Conservation (phyloP, 2,797 vertebrate species). For the Somateria mollissima region DNA sequence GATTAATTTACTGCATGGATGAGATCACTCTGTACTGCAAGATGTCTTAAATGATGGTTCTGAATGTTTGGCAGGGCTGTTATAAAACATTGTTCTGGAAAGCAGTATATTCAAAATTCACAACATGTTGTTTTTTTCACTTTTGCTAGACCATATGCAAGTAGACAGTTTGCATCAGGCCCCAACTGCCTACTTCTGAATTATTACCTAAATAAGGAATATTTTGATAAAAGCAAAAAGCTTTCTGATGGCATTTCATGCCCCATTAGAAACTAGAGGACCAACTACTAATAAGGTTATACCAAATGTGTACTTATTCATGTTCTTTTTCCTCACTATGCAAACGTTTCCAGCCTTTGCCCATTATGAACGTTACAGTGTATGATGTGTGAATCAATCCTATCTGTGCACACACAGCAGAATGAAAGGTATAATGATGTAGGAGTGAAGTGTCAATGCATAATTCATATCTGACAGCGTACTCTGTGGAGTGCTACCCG, state of each 20-base stretch:
- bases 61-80: background rate
- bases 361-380: slow-evolving; percentile 59
- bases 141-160: slow-evolving; percentile 46
- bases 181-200: background rate
- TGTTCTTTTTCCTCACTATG: slow-evolving; percentile 13
- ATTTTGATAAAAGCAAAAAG: slow-evolving; percentile 26
- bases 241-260: slow-evolving; percentile 19
- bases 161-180: slow-evolving; percentile 3
- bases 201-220: background rate
- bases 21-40: background rate
- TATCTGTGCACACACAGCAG: slow-evolving; percentile 70
- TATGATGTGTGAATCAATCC: slow-evolving; percentile 70
- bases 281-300: background rate
- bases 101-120: slow-evolving; percentile 38
- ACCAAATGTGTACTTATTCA: background rate
- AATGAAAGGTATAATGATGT: slow-evolving; percentile 71
- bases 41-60: background rate
- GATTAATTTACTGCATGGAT: background rate
- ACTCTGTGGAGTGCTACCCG: slow-evolving; percentile 36
- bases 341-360: slow-evolving; percentile 48
- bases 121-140: background rate
- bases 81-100: slow-evolving; percentile 3
- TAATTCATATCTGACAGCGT: slow-evolving; percentile 69
- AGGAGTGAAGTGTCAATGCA: slow-evolving; percentile 71
- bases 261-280: slow-evolving; percentile 13